Percentiles rank a stretch among this genome's conserved stretches.
phyloP scores from a whole-genome alignment of 23 tunicate genomes.

The Halocynthia aurantium region DNA sequence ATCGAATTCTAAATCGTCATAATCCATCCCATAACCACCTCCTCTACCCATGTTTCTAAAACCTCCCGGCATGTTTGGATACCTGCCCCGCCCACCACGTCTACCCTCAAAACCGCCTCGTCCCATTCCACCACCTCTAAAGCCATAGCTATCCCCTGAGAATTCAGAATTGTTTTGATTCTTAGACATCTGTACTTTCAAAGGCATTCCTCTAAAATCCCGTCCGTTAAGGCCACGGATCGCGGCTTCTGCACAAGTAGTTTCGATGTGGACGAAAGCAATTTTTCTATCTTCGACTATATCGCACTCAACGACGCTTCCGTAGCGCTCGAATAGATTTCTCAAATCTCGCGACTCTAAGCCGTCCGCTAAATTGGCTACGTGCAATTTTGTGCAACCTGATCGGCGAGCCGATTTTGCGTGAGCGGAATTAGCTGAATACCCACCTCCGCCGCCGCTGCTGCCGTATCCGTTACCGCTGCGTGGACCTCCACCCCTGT shows the following conservation, averaged over 20 bases:
- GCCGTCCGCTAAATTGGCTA: conserved; percentile 79
- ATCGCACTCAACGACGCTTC: conserved; percentile 92
- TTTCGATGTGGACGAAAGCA: conserved; percentile 92
- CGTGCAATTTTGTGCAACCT: conserved; percentile 86
- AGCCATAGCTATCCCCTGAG: not conserved
- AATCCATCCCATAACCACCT: conserved; percentile 31
- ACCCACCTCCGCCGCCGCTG: conserved; percentile 38
- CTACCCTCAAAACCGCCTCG: conserved; percentile 38
- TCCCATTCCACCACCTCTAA: conserved; percentile 35
- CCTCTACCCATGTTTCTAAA: conserved; percentile 14
- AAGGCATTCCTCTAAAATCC: conserved; percentile 42
- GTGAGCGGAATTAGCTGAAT: conserved; percentile 53
- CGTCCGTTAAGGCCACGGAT: conserved; percentile 74
- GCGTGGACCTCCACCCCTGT: conserved; percentile 8
- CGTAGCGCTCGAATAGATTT: conserved; percentile 81
- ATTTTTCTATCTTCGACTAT: conserved; percentile 92
- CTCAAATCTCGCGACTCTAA: conserved; percentile 61
- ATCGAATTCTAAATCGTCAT: conserved; percentile 24
- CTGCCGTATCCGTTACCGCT: conserved; percentile 32
- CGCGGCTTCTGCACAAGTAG: conserved; percentile 78
- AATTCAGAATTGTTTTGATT: conserved; percentile 40
- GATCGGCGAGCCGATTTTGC: conserved; percentile 89
- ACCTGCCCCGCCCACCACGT: conserved; percentile 24
- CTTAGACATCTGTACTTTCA: conserved; percentile 83
- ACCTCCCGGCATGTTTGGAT: not conserved